These are phyloP conservation scores for Cydia splendana DNA, from an alignment of 1,140 invertebrate genomes.

Conservation along the genomic window DNA sequence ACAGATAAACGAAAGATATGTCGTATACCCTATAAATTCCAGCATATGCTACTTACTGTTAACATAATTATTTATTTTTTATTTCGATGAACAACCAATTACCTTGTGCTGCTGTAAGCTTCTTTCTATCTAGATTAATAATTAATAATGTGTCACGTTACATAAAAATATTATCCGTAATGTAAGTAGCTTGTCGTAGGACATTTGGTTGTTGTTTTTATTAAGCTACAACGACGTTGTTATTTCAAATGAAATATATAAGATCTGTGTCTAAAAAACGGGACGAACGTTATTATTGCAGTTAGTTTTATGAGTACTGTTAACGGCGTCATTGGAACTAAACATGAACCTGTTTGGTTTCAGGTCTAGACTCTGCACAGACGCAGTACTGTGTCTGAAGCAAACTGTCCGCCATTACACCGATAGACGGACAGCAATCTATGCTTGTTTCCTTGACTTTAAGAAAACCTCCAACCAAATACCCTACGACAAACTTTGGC, in stretches of 20 bases:
- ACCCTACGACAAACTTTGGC: constrained; percentile 6
- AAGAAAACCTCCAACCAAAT: background rate
- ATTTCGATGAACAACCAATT: too few species aligned
- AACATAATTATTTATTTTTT: too few species aligned
- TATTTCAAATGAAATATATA: background rate
- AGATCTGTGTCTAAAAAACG: too few species aligned
- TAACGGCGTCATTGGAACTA: background rate
- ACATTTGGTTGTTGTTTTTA: constrained; percentile 13
- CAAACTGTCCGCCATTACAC: constrained; percentile 7
- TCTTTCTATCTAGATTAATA: too few species aligned
- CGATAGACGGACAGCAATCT: background rate
- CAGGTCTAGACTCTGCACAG: background rate
- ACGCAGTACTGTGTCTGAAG: background rate
- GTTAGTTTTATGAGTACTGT: background rate
- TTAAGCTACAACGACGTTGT: background rate
- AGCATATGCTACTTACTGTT: too few species aligned
- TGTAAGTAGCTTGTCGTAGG: background rate
- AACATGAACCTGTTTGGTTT: background rate
- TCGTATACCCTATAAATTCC: too few species aligned
- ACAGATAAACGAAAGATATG: too few species aligned
- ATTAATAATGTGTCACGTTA: too few species aligned
- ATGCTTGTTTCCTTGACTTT: background rate
- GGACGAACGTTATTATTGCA: too few species aligned
- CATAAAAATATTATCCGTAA: background rate
- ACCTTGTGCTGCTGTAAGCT: too few species aligned